Conservation (phyloP, 2,113 vertebrate species). For the Protobothrops mucrosquamatus region DNA sequence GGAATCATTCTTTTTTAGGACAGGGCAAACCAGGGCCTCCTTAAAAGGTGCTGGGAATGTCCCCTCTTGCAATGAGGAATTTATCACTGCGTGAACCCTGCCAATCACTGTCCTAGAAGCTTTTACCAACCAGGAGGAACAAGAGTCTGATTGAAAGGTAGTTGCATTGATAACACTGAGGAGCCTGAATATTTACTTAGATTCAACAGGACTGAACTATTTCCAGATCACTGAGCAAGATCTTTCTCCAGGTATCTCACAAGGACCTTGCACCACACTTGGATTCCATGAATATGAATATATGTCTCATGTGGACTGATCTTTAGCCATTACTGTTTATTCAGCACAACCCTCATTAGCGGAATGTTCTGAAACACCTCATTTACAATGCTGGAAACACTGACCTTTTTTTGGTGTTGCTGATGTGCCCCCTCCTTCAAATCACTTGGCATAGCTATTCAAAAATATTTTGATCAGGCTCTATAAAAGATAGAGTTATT, state of each 20-base stretch:
- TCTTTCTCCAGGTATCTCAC: not conserved
- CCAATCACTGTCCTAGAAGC: not conserved
- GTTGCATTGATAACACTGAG: not conserved
- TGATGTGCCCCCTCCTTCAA: not conserved
- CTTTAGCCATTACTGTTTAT: not conserved
- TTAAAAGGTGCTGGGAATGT: not conserved
- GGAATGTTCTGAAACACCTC: not conserved
- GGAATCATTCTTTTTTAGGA: not conserved
- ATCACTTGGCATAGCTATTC: not conserved
- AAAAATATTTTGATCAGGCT: not conserved
- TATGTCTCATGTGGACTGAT: not conserved
- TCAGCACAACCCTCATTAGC: not conserved
- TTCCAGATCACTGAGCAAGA: not conserved
- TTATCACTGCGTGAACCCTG: not conserved
- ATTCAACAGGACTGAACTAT: not conserved
- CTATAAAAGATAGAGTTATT: not conserved
- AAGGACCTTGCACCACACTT: not conserved
- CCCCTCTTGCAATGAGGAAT: not conserved
- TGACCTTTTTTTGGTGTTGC: not conserved
- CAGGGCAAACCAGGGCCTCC: not conserved
- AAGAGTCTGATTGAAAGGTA: not conserved
- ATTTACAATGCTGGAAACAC: not conserved
- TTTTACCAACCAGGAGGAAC: not conserved
- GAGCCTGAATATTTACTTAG: not conserved
- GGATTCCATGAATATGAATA: not conserved